Evolutionary conservation across 2,113 vertebrate species (phyloP), one percentile per base, ranked within the genome.

Genomic region (Eleginops maclovinus): DNA sequence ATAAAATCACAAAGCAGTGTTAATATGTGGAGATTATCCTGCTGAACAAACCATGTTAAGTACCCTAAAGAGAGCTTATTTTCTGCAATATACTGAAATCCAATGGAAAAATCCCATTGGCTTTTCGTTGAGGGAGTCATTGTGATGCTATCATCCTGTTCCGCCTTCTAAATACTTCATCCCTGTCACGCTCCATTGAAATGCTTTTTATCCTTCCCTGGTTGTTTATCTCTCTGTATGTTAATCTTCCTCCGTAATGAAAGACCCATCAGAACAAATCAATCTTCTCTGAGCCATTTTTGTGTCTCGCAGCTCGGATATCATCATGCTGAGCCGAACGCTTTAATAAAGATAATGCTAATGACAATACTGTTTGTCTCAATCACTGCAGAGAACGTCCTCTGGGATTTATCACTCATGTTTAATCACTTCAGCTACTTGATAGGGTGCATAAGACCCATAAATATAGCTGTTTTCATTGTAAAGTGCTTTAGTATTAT

Each of bases 181-280:
- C 3, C 3, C 28, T 31, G 28, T 5, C 3, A 3, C 28, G 28
- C 28, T 31, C 28, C 28, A 31, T 31, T 31, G 28, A 31, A 31
- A 31, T 31, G 28, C 28, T 31, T 31, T 31, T 5, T 31, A 31
- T 31, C 28, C 5, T 31, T 31, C 28, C 28, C 28, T 31, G 3
- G 28, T 31, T 31, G 28, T 31, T 22, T 10, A 22, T n/a, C 4
- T 19, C 10, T 10, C 50, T 44, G 13, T 41, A 12, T 55, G 16
- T 1, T 44, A 43, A 12, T 56, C 0, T 71, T 61, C 21, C 41
- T 72, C 13, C 26, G 3, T 59, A 24, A 73, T 21, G 41, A 77
- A 67, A 19, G 24, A 36, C 8, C 26, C 72, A 43, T 76, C 72
- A 67, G 82, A 24, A 53, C 24, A 28, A 56, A 76, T 84, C 49